Conservation (phyloP, 2,797 vertebrate genomes). For the Enteromius radiatus region DNA sequence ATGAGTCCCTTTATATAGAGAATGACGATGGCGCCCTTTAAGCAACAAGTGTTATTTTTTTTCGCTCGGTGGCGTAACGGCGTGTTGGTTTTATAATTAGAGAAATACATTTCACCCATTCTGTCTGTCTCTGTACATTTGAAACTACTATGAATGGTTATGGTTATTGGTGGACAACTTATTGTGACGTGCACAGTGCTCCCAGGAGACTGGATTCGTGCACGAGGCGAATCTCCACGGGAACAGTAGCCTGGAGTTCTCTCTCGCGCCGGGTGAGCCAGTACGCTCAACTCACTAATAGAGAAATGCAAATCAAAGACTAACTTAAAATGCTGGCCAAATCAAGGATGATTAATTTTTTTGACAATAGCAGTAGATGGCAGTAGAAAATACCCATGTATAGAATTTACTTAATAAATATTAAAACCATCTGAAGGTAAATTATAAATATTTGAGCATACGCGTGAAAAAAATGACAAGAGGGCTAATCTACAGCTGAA, state of each 20-base stretch:
- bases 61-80: neutral
- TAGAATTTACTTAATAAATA: neutral
- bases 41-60: constrained; percentile 14
- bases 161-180: constrained; percentile 14
- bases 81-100: neutral
- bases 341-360: neutral
- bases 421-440: neutral
- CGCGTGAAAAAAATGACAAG: neutral
- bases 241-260: constrained; percentile 56
- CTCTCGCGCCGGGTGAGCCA: neutral
- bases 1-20: too few relatives aligned
- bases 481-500: neutral
- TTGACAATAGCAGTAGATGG: neutral
- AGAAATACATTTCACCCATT: constrained; percentile 60
- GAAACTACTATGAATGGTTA: neutral
- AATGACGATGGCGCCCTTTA: neutral
- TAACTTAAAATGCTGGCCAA: neutral
- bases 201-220: constrained; percentile 53
- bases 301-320: neutral
- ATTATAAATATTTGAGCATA: neutral
- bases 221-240: constrained; percentile 69
- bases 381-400: neutral
- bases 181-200: constrained; percentile 71
- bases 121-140: constrained; percentile 2
- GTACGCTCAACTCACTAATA: neutral